These are phyloP conservation scores for Hydrolagus colliei DNA, from an alignment of 2,797 vertebrate genomes.

Conservation along the genomic window DNA sequence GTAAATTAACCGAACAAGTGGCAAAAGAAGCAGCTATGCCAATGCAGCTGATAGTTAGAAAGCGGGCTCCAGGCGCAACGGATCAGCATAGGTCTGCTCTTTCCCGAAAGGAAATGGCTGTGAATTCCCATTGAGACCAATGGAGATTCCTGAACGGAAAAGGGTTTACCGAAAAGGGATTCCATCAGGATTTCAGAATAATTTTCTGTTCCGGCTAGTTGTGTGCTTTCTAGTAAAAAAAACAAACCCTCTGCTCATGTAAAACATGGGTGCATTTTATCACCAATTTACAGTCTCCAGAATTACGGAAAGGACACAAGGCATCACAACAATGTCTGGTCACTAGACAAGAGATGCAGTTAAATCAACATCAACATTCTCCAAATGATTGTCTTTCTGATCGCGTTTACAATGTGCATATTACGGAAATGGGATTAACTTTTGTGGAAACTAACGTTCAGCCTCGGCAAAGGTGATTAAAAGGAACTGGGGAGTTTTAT, in stretches of 20 bases:
- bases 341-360: background rate
- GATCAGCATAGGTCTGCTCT: constrained; percentile 1
- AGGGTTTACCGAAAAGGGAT: background rate
- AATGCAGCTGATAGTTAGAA: background rate
- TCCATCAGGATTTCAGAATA: background rate
- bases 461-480: constrained; percentile 13
- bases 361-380: background rate
- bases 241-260: background rate
- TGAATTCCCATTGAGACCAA: constrained; percentile 15
- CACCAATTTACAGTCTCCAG: background rate
- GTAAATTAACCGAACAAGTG: background rate
- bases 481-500: constrained; percentile 23
- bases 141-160: background rate
- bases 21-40: background rate
- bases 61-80: background rate
- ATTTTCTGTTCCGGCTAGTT: background rate
- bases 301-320: background rate
- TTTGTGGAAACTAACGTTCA: background rate
- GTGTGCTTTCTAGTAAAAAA: constrained; percentile 10
- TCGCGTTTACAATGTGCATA: background rate
- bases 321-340: constrained; percentile 4
- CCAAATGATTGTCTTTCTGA: constrained; percentile 27
- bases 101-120: background rate
- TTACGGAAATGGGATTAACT: constrained; percentile 1
- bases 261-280: background rate